Conservation (phyloP, 2,113 vertebrate genomes). For the Danionella cerebrum region DNA sequence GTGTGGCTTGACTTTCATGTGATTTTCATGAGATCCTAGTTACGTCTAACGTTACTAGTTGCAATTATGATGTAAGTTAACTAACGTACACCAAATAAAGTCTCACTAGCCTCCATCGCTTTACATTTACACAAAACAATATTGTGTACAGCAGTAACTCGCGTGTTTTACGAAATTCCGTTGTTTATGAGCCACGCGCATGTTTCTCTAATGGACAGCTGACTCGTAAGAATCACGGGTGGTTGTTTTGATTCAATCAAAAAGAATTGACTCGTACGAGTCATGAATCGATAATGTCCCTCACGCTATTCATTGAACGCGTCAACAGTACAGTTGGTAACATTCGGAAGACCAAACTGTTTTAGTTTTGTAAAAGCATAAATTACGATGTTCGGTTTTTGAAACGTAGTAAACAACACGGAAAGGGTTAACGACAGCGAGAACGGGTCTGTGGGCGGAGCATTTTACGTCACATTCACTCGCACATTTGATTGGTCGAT, state of each 20-base stretch:
- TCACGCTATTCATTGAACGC: background rate
- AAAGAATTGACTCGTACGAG: background rate
- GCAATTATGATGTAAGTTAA: background rate
- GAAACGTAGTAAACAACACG: slow-evolving; percentile 29
- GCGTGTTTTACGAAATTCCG: too few species aligned
- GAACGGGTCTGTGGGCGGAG: slow-evolving; percentile 32
- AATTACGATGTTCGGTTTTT: background rate
- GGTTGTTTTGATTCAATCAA: background rate
- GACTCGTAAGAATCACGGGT: background rate
- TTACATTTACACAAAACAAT: background rate
- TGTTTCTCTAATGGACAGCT: background rate
- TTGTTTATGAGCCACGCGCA: too few species aligned
- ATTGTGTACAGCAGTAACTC: too few species aligned
- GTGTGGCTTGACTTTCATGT: too few species aligned
- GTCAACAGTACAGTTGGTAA: background rate
- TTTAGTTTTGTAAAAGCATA: too few species aligned
- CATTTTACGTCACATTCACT: slow-evolving; percentile 20
- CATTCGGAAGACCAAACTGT: too few species aligned
- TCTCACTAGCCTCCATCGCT: background rate
- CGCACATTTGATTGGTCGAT: slow-evolving; percentile 27
- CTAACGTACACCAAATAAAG: background rate
- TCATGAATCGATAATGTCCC: background rate
- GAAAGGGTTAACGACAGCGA: slow-evolving; percentile 37
- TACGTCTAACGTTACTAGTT: too few species aligned
- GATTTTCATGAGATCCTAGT: too few species aligned